Conservation (phyloP, 1,140 invertebrate species). For the Solenopsis fugax region DNA sequence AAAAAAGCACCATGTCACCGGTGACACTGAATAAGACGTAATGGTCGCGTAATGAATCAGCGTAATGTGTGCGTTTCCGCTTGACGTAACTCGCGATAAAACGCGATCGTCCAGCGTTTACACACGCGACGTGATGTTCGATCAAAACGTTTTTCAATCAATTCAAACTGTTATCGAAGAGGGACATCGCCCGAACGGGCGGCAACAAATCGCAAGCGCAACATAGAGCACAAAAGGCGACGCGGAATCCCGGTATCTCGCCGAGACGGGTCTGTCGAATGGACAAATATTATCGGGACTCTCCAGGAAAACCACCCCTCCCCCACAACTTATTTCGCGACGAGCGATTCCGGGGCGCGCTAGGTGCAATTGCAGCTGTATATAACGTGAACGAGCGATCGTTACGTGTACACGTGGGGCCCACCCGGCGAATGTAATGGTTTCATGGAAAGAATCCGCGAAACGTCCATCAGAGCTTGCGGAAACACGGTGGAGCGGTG, state of each 20-base stretch:
- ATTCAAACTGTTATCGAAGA: conserved; percentile 25
- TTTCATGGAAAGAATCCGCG: conserved; percentile 51
- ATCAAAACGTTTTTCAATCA: conserved; percentile 44
- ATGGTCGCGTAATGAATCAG: conserved; percentile 12
- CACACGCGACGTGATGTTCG: conserved; percentile 29
- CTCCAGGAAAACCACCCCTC: background rate
- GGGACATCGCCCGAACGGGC: background rate
- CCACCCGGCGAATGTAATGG: conserved; percentile 24
- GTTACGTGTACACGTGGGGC: conserved; percentile 33
- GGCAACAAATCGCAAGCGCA: conserved; percentile 38
- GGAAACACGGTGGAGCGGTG: no score
- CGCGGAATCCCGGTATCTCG: background rate
- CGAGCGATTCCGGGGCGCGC: background rate
- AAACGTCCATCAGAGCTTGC: conserved; percentile 49
- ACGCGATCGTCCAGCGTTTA: background rate
- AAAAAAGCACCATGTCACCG: background rate
- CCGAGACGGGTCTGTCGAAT: background rate
- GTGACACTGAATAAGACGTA: conserved; percentile 9
- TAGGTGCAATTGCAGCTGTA: conserved; percentile 47
- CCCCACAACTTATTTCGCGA: background rate
- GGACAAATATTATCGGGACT: conserved; percentile 52
- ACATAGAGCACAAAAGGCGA: conserved; percentile 20
- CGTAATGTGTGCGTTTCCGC: conserved; percentile 19
- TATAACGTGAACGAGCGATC: conserved; percentile 57
- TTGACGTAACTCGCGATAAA: conserved; percentile 6